Evolutionary conservation across 2,888 invertebrate genomes (phyloP), one percentile per base, ranked within the genome.

Genomic region (Drosophila fungiperda): DNA sequence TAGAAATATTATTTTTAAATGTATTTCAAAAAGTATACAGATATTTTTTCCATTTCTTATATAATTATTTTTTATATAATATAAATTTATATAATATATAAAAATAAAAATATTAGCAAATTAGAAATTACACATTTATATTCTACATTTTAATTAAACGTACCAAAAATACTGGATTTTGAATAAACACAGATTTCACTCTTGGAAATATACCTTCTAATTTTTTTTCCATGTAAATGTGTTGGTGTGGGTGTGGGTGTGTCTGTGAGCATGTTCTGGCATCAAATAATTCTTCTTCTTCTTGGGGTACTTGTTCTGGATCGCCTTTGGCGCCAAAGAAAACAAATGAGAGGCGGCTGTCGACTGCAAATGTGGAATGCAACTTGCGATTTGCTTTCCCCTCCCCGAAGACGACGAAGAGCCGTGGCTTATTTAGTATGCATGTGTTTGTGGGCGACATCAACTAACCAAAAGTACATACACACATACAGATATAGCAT

Each of bases 291-390:
- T 33, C 68, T 54, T 11, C 50, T 33, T 54, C 57, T 40, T 32
- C 33, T 50, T 38, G 36, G n/a, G 36, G 49, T 45, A n/a, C 61
- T 64, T 45, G 40, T 54, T 57, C 45, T 55, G 53, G 54, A 69
- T 61, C 77, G 88, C 88, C 84, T 89, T 66, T 79, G 87, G 85
- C 82, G 72, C 73, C 66, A 78, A 78, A 66, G 82, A 87, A 87
- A 83, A 86, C 84, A 90, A 89, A 89, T 89, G 89, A 86, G 90
- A 74, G 83, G 82, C 90, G 80, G 74, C 76, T 84, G 82, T 76
- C 76, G 77, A 80, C 81, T 81, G 71, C 78, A 73, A 82, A 80
- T 87, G 89, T 78, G 78, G 82, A 75, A 81, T 84, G 86, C 77
- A 86, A 29, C 29, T 29, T 62, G 80, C 15, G 45, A 58, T 23